Conservation (phyloP, 2,888 invertebrate genomes). For the Trachelus troglodyta region DNA sequence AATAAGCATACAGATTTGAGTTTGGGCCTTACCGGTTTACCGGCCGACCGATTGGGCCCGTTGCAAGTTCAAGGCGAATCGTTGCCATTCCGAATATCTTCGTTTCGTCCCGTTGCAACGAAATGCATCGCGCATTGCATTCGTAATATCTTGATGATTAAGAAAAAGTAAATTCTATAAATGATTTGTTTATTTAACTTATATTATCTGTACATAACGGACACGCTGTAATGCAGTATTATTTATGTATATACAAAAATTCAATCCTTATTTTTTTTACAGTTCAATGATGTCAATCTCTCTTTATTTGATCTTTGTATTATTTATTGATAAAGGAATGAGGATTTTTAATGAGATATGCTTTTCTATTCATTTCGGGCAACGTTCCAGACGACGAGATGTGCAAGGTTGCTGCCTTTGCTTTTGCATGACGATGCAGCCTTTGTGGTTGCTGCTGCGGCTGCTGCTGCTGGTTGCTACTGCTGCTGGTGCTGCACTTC, state of each 20-base stretch:
- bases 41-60: conserved; percentile 6
- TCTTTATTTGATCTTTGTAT: not conserved
- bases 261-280: conserved; percentile 32
- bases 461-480: not conserved
- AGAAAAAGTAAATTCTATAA: not conserved
- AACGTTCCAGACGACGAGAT: not conserved
- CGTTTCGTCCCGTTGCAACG: conserved; percentile 28
- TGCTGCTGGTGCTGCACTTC: not conserved
- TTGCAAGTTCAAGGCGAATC: conserved; percentile 61
- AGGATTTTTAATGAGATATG: not conserved
- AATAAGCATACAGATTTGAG: not conserved
- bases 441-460: not conserved
- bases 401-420: not conserved
- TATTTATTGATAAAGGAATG: not conserved
- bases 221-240: too few relatives aligned
- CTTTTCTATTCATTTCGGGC: not conserved
- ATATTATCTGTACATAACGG: not conserved
- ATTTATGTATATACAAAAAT: too few relatives aligned
- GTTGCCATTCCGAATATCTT: conserved; percentile 49
- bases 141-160: not conserved
- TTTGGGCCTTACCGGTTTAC: not conserved
- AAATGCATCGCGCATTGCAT: not conserved
- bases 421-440: not conserved
- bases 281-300: not conserved
- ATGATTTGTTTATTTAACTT: not conserved